A percentile compares a stretch with the other conserved stretches of the same genome.
These are phyloP conservation scores for Danio aesculapii DNA, from an alignment of 2,797 vertebrate genomes.

Conservation along the genomic window DNA sequence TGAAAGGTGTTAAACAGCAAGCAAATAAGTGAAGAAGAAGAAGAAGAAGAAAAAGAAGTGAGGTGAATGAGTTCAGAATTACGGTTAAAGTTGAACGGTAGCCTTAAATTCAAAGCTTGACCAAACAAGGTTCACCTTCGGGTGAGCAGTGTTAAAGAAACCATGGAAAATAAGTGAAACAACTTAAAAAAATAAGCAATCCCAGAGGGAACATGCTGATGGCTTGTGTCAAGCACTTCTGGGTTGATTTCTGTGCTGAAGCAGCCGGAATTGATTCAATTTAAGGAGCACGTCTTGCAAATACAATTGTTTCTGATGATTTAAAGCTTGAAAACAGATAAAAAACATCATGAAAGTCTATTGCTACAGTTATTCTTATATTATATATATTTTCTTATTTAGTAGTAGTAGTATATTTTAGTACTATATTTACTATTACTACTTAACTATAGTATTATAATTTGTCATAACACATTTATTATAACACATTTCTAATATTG, in stretches of 20 bases:
- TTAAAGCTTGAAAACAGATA: background rate
- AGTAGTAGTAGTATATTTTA: too few species aligned
- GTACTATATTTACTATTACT: too few species aligned
- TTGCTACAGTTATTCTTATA: too few species aligned
- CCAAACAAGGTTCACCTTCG: constrained; percentile 49
- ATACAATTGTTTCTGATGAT: background rate
- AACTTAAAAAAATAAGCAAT: constrained; percentile 4
- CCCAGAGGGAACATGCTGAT: background rate
- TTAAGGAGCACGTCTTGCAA: background rate
- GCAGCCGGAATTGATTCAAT: background rate
- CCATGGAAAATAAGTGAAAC: constrained; percentile 12
- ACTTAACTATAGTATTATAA: too few species aligned
- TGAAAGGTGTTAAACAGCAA: constrained; percentile 1
- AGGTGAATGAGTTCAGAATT: constrained; percentile 21
- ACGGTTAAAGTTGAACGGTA: constrained; percentile 24
- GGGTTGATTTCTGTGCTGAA: background rate
- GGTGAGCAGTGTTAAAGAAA: constrained; percentile 34
- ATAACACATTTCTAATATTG: too few species aligned
- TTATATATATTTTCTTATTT: too few species aligned
- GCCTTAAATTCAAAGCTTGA: constrained; percentile 48
- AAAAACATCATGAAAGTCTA: background rate
- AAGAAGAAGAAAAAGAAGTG: background rate
- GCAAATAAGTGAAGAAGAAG: background rate
- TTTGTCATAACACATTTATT: too few species aligned
- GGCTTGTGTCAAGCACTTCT: background rate